Percentiles rank a stretch among this genome's conserved stretches.
These are phyloP conservation scores for Corticium candelabrum DNA, from an alignment of 37 sponge, comb jelly and placozoan genomes.

Conservation along the genomic window DNA sequence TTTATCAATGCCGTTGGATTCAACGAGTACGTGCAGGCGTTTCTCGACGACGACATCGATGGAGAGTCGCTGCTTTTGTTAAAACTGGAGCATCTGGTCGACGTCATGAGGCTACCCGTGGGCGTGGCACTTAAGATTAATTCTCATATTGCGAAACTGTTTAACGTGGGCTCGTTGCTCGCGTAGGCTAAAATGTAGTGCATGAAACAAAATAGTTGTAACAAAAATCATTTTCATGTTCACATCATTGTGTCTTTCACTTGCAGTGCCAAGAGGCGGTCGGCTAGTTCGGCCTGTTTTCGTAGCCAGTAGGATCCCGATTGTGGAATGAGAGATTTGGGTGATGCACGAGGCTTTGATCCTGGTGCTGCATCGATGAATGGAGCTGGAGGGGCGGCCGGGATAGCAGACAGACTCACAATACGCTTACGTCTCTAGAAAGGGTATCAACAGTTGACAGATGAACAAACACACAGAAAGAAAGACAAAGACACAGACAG, in stretches of 20 bases:
- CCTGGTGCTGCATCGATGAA: not conserved
- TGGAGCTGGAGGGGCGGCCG: not conserved
- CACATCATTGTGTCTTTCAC: too few relatives aligned
- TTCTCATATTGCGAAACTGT: not conserved
- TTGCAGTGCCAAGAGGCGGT: not conserved
- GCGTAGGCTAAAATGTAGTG: too few relatives aligned
- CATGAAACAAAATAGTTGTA: too few relatives aligned
- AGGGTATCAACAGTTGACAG: too few relatives aligned
- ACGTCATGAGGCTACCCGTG: not conserved
- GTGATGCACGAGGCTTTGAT: not conserved
- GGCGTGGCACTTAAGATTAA: not conserved
- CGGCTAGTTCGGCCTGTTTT: not conserved
- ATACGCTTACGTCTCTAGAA: not conserved
- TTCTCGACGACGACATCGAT: not conserved
- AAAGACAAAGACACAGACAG: too few relatives aligned
- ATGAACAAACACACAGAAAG: not conserved
- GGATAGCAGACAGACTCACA: not conserved
- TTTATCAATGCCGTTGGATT: not conserved
- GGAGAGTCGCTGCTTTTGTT: not conserved
- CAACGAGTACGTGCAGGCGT: not conserved
- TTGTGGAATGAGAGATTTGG: not conserved
- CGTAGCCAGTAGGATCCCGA: conserved; percentile 6
- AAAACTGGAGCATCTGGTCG: not conserved
- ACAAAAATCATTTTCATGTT: too few relatives aligned
- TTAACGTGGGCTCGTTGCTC: too few relatives aligned